phyloP scores from a whole-genome alignment of 2,888 invertebrate genomes.

The Fragum fragum region DNA sequence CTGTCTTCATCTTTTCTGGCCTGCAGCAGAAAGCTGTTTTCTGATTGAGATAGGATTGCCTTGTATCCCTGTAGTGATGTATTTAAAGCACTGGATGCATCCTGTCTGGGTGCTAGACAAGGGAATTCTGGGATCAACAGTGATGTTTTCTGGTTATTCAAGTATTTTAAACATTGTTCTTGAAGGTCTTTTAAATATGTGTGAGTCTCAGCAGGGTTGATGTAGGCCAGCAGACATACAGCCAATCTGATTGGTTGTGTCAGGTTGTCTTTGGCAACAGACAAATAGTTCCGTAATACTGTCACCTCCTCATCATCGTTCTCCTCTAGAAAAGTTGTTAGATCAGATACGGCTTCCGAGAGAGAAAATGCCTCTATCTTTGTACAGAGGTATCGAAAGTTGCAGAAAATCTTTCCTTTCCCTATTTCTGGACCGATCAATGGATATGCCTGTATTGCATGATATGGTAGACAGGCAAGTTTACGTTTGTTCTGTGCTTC shows the following conservation, averaged over 20 bases:
- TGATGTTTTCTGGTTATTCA: constrained; percentile 61
- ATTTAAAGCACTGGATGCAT: constrained; percentile 59
- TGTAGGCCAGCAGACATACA: constrained; percentile 70
- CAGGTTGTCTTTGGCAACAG: constrained; percentile 63
- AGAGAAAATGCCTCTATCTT: constrained; percentile 77
- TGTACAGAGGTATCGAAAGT: constrained; percentile 75
- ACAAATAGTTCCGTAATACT: constrained; percentile 88
- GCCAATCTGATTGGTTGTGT: constrained; percentile 67
- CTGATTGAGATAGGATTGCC: constrained; percentile 45
- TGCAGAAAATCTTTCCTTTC: constrained; percentile 75
- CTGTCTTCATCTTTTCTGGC: constrained; percentile 31
- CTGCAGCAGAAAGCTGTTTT: constrained; percentile 58
- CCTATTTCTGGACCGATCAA: constrained; percentile 59
- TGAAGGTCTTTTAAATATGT: constrained; percentile 65
- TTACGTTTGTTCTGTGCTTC: constrained; percentile 74
- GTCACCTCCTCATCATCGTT: constrained; percentile 92
- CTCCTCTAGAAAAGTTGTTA: constrained; percentile 93
- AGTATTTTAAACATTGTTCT: constrained; percentile 60
- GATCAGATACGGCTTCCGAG: constrained; percentile 90
- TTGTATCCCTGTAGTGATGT: constrained; percentile 53
- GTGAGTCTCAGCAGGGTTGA: constrained; percentile 57
- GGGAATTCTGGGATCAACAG: constrained; percentile 76
- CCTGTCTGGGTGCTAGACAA: constrained; percentile 71
- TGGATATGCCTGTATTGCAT: constrained; percentile 68
- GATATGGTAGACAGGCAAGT: constrained; percentile 77